These are phyloP conservation scores for Scleropages formosus DNA, from an alignment of 2,797 vertebrate species.

Conservation along the genomic window DNA sequence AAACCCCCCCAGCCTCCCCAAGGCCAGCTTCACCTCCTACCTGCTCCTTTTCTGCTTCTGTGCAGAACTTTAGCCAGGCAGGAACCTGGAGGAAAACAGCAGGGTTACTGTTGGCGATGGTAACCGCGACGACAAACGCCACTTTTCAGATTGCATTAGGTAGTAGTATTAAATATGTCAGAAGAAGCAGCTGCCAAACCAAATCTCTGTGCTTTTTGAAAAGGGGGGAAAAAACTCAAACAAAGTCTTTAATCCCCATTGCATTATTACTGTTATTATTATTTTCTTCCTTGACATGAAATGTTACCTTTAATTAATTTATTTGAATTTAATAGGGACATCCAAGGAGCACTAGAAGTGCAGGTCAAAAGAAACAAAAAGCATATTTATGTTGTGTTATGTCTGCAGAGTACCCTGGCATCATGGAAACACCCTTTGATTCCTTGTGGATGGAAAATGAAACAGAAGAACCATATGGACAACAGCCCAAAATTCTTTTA, in stretches of 20 bases:
- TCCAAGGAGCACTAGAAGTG: neutral
- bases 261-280: too few relatives aligned
- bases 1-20: conserved; percentile 30
- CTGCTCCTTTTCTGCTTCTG: conserved; percentile 44
- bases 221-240: too few relatives aligned
- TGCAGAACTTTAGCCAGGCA: conserved; percentile 50
- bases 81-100: conserved; percentile 55
- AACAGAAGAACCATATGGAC: conserved; percentile 22
- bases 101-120: conserved; percentile 4
- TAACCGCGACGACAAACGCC: too few relatives aligned
- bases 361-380: neutral
- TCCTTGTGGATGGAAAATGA: conserved; percentile 22
- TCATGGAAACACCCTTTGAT: conserved; percentile 15
- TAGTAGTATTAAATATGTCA: too few relatives aligned
- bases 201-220: too few relatives aligned
- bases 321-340: too few relatives aligned
- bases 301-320: neutral
- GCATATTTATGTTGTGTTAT: neutral
- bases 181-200: too few relatives aligned
- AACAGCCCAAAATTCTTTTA: conserved; percentile 18
- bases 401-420: neutral
- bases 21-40: conserved; percentile 43
- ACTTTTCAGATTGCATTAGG: too few relatives aligned
- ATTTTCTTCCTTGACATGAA: neutral
- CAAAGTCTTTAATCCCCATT: too few relatives aligned